Evolutionary conservation across 1,140 invertebrate species (phyloP), one percentile per base, ranked within the genome.

Genomic region (Drosophila arizonae): DNA sequence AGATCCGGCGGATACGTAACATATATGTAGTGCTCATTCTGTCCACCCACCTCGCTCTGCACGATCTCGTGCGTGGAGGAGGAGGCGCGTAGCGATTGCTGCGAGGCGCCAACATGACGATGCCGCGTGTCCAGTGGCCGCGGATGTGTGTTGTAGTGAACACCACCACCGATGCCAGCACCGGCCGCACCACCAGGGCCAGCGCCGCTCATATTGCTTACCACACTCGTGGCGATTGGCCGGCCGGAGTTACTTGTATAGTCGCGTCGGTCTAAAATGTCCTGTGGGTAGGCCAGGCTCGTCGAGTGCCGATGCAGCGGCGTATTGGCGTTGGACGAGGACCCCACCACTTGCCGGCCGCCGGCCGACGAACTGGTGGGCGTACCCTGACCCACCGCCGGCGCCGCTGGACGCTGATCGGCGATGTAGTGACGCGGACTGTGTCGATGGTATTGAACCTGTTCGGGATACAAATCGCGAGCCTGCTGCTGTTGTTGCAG

Each of bases 1-100:
- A 97, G 93, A 92, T 96, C 96, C 11, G 96, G 95, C 56, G 96
- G 96, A 93, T 97, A 97, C 52, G 95, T 95, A 67, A 96, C 96
- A 91, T 96, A 97, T 75, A 97, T 96, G 91, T 96, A 97, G 90
- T 96, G 95, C 92, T 96, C 92, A 91, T 93, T 93, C 91, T 94
- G 91, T 15, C 84, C 90, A 36, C 57, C 77, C 57, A 85, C 68
- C 64, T 91, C 90, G 62, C 84, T 82, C 66, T 91, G 87, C 60
- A 91, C 90, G 26, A 91, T 91, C 65, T 91, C 90, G 64, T 91
- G 86, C 56, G 78, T 82, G 26, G 90, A 91, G 70, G 86, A 76
- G 51, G 90, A 91, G 70, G 75, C 81, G 39, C 90, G 82, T 63
- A 91, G 56, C 26, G 90, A 91, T 82, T 90, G 89, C 78, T 91